Conservation (phyloP, 2,888 invertebrate species). For the Ochlodes sylvanus region DNA sequence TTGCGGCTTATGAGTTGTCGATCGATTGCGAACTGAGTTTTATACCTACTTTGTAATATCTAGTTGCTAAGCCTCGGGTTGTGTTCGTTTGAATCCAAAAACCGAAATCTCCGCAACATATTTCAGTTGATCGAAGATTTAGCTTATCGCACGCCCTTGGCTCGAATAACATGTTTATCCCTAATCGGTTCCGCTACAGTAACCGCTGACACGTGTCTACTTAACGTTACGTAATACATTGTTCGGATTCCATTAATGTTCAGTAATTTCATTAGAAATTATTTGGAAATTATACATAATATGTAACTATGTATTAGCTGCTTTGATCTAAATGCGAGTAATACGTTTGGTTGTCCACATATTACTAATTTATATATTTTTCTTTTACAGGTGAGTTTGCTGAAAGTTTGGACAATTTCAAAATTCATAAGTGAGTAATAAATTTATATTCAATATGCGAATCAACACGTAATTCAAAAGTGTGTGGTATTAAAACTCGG, state of each 20-base stretch:
- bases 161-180: background rate
- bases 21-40: background rate
- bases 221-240: background rate
- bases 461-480: too few species aligned
- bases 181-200: background rate
- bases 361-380: background rate
- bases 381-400: background rate
- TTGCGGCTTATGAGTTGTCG: too few species aligned
- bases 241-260: too few species aligned
- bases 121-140: slow-evolving; percentile 1
- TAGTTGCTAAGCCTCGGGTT: too few species aligned
- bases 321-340: too few species aligned
- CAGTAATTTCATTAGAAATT: too few species aligned
- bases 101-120: background rate
- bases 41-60: too few species aligned
- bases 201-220: background rate
- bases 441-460: too few species aligned
- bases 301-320: too few species aligned
- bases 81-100: too few species aligned
- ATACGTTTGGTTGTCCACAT: background rate
- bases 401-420: background rate
- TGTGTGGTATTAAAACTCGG: too few species aligned
- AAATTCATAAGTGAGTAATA: background rate
- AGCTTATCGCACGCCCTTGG: background rate
- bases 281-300: too few species aligned